Base-by-base conservation (phyloP, 2,113 vertebrate genomes). In the Archocentrus centrarchus region DNA sequence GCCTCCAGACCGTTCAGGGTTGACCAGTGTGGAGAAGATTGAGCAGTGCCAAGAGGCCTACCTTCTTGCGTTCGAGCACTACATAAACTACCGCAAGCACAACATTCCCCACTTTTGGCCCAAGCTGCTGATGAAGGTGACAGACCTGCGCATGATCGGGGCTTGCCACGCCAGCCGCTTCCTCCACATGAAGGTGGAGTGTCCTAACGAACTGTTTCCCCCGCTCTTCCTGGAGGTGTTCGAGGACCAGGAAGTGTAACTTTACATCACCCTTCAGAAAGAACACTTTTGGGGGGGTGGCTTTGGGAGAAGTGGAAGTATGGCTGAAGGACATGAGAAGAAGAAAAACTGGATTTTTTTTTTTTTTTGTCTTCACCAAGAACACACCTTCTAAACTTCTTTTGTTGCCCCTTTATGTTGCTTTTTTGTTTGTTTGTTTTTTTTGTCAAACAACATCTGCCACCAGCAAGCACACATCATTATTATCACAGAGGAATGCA, bases 111-210 rank as follows among this genome's bases (percentile, higher is more conserved):
- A 99, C 95, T 99, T 99, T 96, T 99, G 98, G 98, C 98, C 98
- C 97, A 99, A 99, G 96, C 97, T 99, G 95, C 97, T 99, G 96
- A 99, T 99, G 98, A 99, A 99, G 96, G 98, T 99, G 95, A 99
- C 98, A 39, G 98, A 99, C 94, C 97, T 99, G 92, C 96, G 98
- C 83, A 99, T 99, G 98, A 99, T 99, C 0, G 98, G 98, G 77
- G 98, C 98, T 55, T 99, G 98, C 94, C 98, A 99, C 27, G 98
- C 98, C 95, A 99, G 98, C 95, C 98, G 98, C 95, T 99, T 99
- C 97, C 97, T 99, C 94, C 98, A 99, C 96, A 99, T 99, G 98
- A 99, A 99, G 96, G 98, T 99, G 95, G 98, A 99, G 92, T 99
- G 98, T 93, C 98, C 98, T 93, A 99, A 97, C 27, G 98, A 99